Conservation (phyloP, 2,888 invertebrate species). For the Apeira syringaria region DNA sequence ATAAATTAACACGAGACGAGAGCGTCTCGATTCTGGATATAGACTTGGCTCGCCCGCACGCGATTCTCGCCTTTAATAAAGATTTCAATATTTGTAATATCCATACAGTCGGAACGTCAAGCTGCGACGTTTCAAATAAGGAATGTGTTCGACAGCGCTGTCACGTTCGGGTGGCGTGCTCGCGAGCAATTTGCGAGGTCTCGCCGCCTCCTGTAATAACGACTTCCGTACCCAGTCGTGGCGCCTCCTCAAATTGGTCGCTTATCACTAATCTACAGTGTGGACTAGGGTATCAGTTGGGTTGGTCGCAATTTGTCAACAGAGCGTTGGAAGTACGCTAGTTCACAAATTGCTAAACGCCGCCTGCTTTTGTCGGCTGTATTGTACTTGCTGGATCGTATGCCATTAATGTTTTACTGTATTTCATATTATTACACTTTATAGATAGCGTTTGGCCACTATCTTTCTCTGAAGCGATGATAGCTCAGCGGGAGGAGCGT, state of each 20-base stretch:
- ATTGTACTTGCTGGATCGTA: constrained; percentile 6
- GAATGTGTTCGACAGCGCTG: constrained; percentile 80
- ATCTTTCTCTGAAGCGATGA: too few species aligned
- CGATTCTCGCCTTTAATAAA: constrained; percentile 28
- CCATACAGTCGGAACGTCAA: constrained; percentile 64
- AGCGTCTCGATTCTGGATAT: constrained; percentile 1
- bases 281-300: constrained; percentile 74
- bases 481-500: too few species aligned
- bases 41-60: constrained; percentile 17
- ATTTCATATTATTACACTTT: too few species aligned
- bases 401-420: neutral
- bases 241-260: constrained; percentile 83
- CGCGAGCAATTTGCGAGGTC: constrained; percentile 76
- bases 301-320: constrained; percentile 77
- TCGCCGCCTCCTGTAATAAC: constrained; percentile 82
- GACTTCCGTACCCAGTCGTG: constrained; percentile 82
- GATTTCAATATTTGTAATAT: constrained; percentile 56
- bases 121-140: constrained; percentile 77
- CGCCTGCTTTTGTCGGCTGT: neutral
- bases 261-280: constrained; percentile 81
- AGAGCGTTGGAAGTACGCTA: constrained; percentile 56
- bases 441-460: too few species aligned
- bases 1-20: too few species aligned
- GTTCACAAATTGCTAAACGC: constrained; percentile 27
- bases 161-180: constrained; percentile 81